Percentiles rank a stretch among this genome's conserved stretches.
phyloP scores from a whole-genome alignment of 2,113 vertebrate genomes.

The Vicugna pacos region DNA sequence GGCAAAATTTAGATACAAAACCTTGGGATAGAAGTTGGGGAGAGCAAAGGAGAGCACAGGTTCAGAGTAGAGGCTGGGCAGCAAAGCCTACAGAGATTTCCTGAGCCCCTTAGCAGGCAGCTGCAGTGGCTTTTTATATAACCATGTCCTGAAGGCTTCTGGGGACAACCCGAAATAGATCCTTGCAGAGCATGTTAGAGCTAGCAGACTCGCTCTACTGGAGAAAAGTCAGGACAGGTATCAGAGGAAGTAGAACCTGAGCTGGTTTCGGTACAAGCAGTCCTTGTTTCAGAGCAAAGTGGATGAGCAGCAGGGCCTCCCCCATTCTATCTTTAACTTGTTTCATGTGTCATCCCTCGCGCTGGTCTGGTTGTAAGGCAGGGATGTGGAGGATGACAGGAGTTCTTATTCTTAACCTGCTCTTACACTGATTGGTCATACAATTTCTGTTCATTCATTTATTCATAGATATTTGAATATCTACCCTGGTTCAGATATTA shows the following conservation, averaged over 20 bases:
- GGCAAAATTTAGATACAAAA: background rate
- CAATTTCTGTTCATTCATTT: background rate
- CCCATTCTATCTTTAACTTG: accelerated
- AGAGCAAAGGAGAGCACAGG: background rate
- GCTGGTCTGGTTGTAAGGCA: background rate
- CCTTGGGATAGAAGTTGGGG: background rate
- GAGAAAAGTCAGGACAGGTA: conserved; percentile 46
- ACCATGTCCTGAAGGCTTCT: conserved; percentile 55
- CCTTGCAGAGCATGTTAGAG: background rate
- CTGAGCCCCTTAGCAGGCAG: background rate
- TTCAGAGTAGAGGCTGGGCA: background rate
- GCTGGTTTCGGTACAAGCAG: background rate
- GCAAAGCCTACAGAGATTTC: background rate
- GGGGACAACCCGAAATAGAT: conserved; percentile 58
- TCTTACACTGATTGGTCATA: background rate
- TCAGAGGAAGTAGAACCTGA: background rate
- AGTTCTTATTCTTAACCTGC: background rate
- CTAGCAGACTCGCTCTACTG: background rate
- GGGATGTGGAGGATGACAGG: background rate
- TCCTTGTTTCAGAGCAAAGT: background rate
- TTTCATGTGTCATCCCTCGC: background rate
- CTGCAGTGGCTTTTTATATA: conserved; percentile 45
- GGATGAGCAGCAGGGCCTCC: background rate
- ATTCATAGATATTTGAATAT: background rate
- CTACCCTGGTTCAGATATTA: background rate